These are phyloP conservation scores for Sardina pilchardus DNA, from an alignment of 2,113 vertebrate species.

Conservation along the genomic window DNA sequence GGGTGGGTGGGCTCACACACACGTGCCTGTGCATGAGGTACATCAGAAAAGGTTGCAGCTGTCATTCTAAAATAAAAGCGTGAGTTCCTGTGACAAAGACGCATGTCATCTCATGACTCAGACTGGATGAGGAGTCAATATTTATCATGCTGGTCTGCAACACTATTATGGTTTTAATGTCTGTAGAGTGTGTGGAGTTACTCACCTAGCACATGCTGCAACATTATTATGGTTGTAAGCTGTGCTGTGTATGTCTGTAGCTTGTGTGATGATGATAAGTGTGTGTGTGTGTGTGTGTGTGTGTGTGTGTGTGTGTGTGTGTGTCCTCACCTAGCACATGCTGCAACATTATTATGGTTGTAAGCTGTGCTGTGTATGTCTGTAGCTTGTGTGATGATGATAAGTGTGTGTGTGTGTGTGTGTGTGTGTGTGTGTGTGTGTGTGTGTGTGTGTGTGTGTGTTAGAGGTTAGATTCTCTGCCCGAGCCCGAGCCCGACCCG, in stretches of 20 bases:
- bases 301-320: not conserved
- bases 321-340: slow-evolving; percentile 83
- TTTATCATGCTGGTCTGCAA: too few relatives aligned
- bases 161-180: not conserved
- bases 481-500: too few relatives aligned
- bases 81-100: too few relatives aligned
- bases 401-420: not conserved
- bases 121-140: too few relatives aligned
- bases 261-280: not conserved
- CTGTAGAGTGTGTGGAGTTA: too few relatives aligned
- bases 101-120: too few relatives aligned
- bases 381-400: too few relatives aligned
- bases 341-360: slow-evolving; percentile 77
- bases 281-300: not conserved
- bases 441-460: not conserved
- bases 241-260: not conserved
- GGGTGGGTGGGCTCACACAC: not conserved
- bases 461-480: too few relatives aligned
- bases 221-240: not conserved
- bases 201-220: too few relatives aligned
- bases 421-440: not conserved
- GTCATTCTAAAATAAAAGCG: too few relatives aligned
- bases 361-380: not conserved
- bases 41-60: too few relatives aligned
- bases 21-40: too few relatives aligned